A percentile compares a stretch with the other conserved stretches of the same genome.
phyloP scores from a whole-genome alignment of 1,140 invertebrate species.

The Hypothenemus hampei region DNA sequence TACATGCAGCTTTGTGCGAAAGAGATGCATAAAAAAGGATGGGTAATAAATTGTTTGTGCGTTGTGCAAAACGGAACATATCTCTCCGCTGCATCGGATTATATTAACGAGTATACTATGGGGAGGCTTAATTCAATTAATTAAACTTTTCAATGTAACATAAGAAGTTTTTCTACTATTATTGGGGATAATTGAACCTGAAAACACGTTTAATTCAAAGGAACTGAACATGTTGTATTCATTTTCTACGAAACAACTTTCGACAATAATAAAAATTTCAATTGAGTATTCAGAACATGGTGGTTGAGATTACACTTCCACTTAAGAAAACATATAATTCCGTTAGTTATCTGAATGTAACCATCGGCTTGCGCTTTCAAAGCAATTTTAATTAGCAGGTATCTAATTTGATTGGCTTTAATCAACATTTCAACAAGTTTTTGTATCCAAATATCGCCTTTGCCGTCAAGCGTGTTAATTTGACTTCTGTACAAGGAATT shows the following conservation, averaged over 20 bases:
- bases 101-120: slow-evolving; percentile 20
- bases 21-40: slow-evolving; percentile 17
- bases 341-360: neutral
- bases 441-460: slow-evolving; percentile 2
- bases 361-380: neutral
- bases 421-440: slow-evolving; percentile 13
- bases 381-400: slow-evolving; percentile 13
- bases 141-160: slow-evolving; percentile 4
- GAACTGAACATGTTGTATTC: no score
- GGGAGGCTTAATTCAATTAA: slow-evolving; percentile 26
- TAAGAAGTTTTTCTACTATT: neutral
- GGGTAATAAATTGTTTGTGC: slow-evolving; percentile 14
- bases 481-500: slow-evolving; percentile 11
- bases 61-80: slow-evolving; percentile 21
- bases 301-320: neutral
- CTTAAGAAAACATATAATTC: neutral
- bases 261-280: neutral
- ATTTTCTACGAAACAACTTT: no score
- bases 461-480: slow-evolving; percentile 14
- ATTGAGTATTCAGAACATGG: no score
- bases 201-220: no score
- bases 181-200: neutral
- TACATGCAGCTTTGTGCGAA: slow-evolving; percentile 23
- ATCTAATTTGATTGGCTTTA: slow-evolving; percentile 9
- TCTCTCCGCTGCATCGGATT: slow-evolving; percentile 23